Conservation (phyloP, 2,113 vertebrate genomes). For the Dipodomys stephensi region DNA sequence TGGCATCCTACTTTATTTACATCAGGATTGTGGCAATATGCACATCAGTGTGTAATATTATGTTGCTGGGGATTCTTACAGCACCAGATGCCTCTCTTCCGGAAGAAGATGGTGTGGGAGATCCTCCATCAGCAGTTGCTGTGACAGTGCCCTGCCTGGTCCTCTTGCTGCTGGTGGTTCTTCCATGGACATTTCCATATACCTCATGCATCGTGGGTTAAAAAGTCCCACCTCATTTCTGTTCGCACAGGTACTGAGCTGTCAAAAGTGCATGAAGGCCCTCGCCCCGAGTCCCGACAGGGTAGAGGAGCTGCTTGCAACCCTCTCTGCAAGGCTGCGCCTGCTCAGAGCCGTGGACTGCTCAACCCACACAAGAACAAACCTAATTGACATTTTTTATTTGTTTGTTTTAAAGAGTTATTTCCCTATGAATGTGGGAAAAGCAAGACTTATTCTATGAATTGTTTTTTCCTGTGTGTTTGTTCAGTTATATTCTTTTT, state of each 20-base stretch:
- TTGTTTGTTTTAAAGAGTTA: slow-evolving; percentile 36
- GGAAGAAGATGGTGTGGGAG: slow-evolving; percentile 96
- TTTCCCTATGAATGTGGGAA: slow-evolving; percentile 80
- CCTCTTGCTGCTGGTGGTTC: slow-evolving; percentile 71
- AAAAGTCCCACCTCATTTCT: slow-evolving; percentile 61
- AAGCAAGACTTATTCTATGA: slow-evolving; percentile 76
- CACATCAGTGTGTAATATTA: neutral
- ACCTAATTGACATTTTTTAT: slow-evolving; percentile 63
- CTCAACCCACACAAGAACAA: slow-evolving; percentile 75
- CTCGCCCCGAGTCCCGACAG: slow-evolving; percentile 34
- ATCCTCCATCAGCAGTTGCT: slow-evolving; percentile 95
- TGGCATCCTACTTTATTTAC: neutral
- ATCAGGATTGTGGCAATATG: accelerated
- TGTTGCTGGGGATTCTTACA: slow-evolving; percentile 77
- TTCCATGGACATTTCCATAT: slow-evolving; percentile 78
- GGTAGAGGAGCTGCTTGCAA: slow-evolving; percentile 52
- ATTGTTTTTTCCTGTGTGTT: slow-evolving; percentile 68
- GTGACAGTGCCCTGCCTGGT: slow-evolving; percentile 76
- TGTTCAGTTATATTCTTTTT: slow-evolving; percentile 60
- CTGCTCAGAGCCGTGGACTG: slow-evolving; percentile 75
- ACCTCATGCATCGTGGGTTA: slow-evolving; percentile 78
- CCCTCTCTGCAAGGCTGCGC: slow-evolving; percentile 70
- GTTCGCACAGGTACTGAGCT: slow-evolving; percentile 75
- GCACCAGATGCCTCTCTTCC: slow-evolving; percentile 95
- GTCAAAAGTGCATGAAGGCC: slow-evolving; percentile 49